Evolutionary conservation across 2,888 invertebrate species (phyloP).

Genomic region (Drosophila kanekoi): DNA sequence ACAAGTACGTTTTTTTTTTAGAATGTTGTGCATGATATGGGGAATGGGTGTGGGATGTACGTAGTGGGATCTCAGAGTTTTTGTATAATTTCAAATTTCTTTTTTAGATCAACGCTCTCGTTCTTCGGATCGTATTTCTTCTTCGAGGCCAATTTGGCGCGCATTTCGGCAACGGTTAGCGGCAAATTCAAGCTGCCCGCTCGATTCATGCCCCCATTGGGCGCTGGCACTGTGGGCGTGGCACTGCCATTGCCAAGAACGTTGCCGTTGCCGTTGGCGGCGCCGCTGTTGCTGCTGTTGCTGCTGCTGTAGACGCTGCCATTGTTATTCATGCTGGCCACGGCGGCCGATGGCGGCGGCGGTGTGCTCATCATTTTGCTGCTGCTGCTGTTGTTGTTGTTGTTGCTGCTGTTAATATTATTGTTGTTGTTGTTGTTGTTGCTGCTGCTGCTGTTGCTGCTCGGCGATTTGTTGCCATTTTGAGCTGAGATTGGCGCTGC

Average conservation of each 20-base stretch:
- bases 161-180: slow-evolving; percentile 96
- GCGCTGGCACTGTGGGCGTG: slow-evolving; percentile 39
- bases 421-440: slow-evolving; percentile 20
- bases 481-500: slow-evolving; percentile 37
- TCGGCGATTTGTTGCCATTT: slow-evolving; percentile 61
- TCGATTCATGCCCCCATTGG: slow-evolving; percentile 55
- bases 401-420: slow-evolving; percentile 23
- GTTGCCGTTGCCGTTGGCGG: slow-evolving; percentile 34
- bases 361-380: slow-evolving; percentile 46
- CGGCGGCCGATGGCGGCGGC: slow-evolving; percentile 64
- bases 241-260: slow-evolving; percentile 38
- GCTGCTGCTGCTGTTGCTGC: slow-evolving; percentile 26
- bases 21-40: slow-evolving; percentile 31
- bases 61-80: slow-evolving; percentile 88
- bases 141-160: slow-evolving; percentile 93
- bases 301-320: slow-evolving; percentile 58
- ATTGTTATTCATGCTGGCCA: slow-evolving; percentile 63
- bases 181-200: slow-evolving; percentile 89
- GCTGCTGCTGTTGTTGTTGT: slow-evolving; percentile 11
- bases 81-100: slow-evolving; percentile 97
- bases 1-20: slow-evolving; percentile 60
- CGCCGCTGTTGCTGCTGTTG: slow-evolving; percentile 18
- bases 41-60: neutral
- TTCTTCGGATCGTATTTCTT: slow-evolving; percentile 96
- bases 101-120: slow-evolving; percentile 94